Conservation (phyloP, 2,888 invertebrate genomes). For the Hirtodrosophila duncani region DNA sequence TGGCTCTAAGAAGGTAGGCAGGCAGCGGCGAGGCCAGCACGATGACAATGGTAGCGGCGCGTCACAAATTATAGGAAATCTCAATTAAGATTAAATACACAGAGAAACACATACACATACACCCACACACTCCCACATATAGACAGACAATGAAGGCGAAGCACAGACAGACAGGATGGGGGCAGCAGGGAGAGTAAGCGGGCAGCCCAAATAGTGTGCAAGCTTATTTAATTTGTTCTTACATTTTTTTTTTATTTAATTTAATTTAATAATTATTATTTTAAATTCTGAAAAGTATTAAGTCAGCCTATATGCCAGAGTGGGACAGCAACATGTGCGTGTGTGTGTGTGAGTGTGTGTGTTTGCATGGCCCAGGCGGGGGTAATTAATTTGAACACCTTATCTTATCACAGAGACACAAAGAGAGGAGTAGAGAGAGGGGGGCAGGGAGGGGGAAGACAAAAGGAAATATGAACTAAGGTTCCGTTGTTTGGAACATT, state of each 20-base stretch:
- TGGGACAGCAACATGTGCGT: not conserved
- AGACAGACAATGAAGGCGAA: not conserved
- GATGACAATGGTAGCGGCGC: constrained; percentile 32
- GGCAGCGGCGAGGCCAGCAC: constrained; percentile 22
- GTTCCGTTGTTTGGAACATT: constrained; percentile 25
- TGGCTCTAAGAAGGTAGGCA: constrained; percentile 63
- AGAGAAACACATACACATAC: constrained; percentile 12
- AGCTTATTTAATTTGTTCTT: constrained; percentile 21
- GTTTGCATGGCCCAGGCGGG: too few relatives aligned
- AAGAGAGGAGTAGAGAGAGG: too few relatives aligned
- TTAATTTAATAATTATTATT: constrained; percentile 16
- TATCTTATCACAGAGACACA: constrained; percentile 44
- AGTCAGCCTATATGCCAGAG: too few relatives aligned
- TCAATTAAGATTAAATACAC: constrained; percentile 48
- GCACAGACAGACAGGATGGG: not conserved
- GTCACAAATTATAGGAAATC: constrained; percentile 66
- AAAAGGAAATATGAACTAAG: constrained; percentile 22
- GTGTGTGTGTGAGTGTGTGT: not conserved
- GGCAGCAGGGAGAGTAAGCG: not conserved
- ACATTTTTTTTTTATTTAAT: constrained; percentile 7
- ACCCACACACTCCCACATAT: too few relatives aligned
- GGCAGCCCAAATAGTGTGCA: not conserved
- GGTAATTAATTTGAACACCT: constrained; percentile 62
- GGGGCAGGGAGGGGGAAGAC: too few relatives aligned
- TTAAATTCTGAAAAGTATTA: too few relatives aligned